phyloP scores from a whole-genome alignment of 2,888 invertebrate genomes.

The Busseola fusca region DNA sequence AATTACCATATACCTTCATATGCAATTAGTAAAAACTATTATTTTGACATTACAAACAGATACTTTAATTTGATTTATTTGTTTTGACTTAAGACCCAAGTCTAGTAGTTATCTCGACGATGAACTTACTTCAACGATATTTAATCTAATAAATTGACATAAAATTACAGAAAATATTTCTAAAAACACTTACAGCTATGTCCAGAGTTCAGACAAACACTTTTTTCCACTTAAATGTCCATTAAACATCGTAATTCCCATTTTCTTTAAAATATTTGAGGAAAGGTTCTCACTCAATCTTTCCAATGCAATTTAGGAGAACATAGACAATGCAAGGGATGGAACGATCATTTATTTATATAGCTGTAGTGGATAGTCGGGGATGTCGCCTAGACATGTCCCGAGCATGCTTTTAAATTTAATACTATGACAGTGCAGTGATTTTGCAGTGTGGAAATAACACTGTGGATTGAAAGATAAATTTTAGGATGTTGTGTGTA shows the following conservation, averaged over 20 bases:
- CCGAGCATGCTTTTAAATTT: constrained; percentile 34
- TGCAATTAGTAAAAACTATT: neutral
- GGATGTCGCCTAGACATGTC: constrained; percentile 44
- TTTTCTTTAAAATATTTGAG: constrained; percentile 28
- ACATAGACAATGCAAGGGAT: constrained; percentile 47
- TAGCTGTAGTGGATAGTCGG: constrained; percentile 41
- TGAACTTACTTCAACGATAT: neutral
- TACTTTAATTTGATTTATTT: neutral
- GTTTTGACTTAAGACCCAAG: neutral
- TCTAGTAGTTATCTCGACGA: neutral
- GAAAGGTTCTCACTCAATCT: constrained; percentile 42
- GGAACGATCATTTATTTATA: constrained; percentile 58
- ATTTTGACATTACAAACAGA: neutral
- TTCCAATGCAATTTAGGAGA: constrained; percentile 44
- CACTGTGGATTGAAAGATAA: constrained; percentile 3
- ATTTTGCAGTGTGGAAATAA: constrained; percentile 29
- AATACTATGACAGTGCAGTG: constrained; percentile 26
- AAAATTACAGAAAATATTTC: neutral
- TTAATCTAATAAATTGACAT: neutral
- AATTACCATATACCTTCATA: neutral
- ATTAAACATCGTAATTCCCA: constrained; percentile 25
- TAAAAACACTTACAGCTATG: neutral
- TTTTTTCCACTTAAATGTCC: constrained; percentile 16
- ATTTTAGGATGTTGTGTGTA: constrained; percentile 5
- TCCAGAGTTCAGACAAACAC: neutral